Evolutionary conservation across 2,888 invertebrate genomes (phyloP).

Genomic region (Chrysotoxum bicinctum): DNA sequence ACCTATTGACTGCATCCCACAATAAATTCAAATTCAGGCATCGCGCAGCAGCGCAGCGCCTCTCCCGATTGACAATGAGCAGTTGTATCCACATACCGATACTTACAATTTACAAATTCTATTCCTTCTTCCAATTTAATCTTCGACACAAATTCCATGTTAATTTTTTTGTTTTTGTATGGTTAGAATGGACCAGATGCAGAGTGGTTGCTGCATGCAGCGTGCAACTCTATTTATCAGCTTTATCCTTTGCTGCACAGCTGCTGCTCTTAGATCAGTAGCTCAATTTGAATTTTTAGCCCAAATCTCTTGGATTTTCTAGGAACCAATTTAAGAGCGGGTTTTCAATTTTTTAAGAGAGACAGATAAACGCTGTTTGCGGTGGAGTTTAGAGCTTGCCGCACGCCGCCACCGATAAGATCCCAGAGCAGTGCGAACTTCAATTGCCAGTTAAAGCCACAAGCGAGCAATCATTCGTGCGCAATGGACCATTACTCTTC

Average conservation of each 20-base stretch:
- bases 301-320: conserved; percentile 33
- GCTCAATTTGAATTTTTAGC: conserved; percentile 47
- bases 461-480: conserved; percentile 71
- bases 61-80: conserved; percentile 54
- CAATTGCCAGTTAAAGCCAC: conserved; percentile 66
- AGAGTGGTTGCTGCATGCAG: conserved; percentile 5
- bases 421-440: conserved; percentile 41
- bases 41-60: conserved; percentile 20
- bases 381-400: conserved; percentile 17
- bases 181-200: not conserved
- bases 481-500: conserved; percentile 72
- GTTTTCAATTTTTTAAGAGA: conserved; percentile 42
- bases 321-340: conserved; percentile 21
- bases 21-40: conserved; percentile 57
- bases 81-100: conserved; percentile 51
- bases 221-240: not conserved
- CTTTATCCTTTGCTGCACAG: not conserved
- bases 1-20: conserved; percentile 67
- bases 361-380: not conserved
- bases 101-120: conserved; percentile 52
- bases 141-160: conserved; percentile 50
- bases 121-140: conserved; percentile 35
- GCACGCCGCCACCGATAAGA: conserved; percentile 37
- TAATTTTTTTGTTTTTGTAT: not conserved
- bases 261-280: conserved; percentile 27